Base-by-base conservation (phyloP, 2,888 invertebrate genomes). In the Brachypterus glaber region DNA sequence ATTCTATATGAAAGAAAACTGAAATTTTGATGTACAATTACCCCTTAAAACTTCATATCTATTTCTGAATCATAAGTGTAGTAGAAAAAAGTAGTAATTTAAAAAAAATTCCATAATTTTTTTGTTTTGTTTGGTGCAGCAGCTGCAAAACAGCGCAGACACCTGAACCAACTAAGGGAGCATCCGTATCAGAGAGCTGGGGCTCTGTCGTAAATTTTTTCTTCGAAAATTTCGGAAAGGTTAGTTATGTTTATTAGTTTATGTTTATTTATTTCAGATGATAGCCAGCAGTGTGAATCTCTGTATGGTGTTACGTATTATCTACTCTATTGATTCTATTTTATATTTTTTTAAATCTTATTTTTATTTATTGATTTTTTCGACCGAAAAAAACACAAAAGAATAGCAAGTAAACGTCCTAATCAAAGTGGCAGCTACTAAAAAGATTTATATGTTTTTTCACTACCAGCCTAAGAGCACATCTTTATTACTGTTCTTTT, bases 151-250 rank as follows among this genome's bases (percentile, higher is more conserved):
- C 77, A 80, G 68, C 74, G 82, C 67, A 80, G 87, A 71, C 78
- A 79, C 70, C 78, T 87, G 73, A 80, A 83, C 74, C 82, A 86
- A 71, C 77, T 83, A 72, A 79, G 93, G 80, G 91, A 92, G 74
- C 92, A 93, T 82, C 93, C 93, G 73, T 93, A 93, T 81, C 90
- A 90, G 79, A 89, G 92, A 79, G 86, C 89, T 74, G 82, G 82
- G 72, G 82, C 85, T 83, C 76, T 81, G 76, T 73, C 73, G 65
- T 70, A 72, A 66, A 48, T 27, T 36, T 35, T 37, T 33, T 12
- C 8, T 15, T 33, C 41, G 17, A 39, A 36, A 35, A 35, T 40
- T 39, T 40, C 40, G 45, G 54, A 50, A 57, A 62, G 64, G 64
- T 64, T 64, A 64, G 63, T 64, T 62, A 51, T 48, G 46, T 54